These are phyloP conservation scores for Enteromius thamalakanensis DNA, from an alignment of 2,797 vertebrate genomes.

Conservation along the genomic window DNA sequence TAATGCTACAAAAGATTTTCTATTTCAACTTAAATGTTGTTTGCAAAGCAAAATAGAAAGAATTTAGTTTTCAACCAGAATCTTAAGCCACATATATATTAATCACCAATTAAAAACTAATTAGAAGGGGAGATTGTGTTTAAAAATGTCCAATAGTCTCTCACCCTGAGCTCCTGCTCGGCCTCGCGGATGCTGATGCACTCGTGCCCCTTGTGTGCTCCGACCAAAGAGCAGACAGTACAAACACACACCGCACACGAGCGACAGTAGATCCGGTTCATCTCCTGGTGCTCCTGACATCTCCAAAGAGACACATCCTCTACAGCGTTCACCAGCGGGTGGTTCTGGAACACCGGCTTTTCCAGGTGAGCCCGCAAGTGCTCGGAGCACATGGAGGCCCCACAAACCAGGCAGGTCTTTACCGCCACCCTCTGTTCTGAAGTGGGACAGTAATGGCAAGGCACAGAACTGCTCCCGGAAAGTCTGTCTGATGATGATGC, in stretches of 20 bases:
- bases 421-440: constrained; percentile 67
- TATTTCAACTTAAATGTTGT: not conserved
- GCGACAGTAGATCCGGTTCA: constrained; percentile 81
- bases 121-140: not conserved
- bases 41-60: not conserved
- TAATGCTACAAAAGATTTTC: not conserved
- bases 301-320: constrained; percentile 78
- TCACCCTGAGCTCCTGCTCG: constrained; percentile 79
- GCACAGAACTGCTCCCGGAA: constrained; percentile 52
- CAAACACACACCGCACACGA: constrained; percentile 78
- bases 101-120: not conserved
- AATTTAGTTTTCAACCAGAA: not conserved
- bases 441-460: constrained; percentile 78
- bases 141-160: constrained; percentile 19
- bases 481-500: constrained; percentile 5
- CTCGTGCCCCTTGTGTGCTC: constrained; percentile 74
- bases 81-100: not conserved
- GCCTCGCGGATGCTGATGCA: constrained; percentile 80
- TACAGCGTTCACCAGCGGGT: constrained; percentile 76
- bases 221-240: constrained; percentile 79
- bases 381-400: constrained; percentile 80
- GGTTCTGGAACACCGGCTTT: constrained; percentile 76
- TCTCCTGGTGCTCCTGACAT: constrained; percentile 82
- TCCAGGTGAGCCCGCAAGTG: constrained; percentile 80
- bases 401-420: constrained; percentile 82